These are phyloP conservation scores for Callosobruchus maculatus DNA, from an alignment of 2,888 invertebrate genomes.

Conservation along the genomic window DNA sequence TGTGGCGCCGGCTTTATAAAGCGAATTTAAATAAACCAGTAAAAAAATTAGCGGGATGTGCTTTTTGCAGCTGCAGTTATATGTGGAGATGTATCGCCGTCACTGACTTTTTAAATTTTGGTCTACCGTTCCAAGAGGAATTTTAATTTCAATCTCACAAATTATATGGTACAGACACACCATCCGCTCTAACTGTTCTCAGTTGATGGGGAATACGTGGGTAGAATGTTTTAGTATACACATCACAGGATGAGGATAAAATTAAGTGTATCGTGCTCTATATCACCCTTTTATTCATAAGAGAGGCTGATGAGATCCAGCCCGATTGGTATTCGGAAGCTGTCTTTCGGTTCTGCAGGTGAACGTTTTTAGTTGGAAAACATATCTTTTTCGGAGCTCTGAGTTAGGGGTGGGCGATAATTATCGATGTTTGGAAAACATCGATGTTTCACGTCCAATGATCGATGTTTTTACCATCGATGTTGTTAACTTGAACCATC, in stretches of 20 bases:
- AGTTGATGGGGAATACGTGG: conserved; percentile 31
- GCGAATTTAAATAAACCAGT: no score
- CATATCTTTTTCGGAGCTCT: no score
- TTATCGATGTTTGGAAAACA: no score
- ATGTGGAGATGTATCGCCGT: not conserved
- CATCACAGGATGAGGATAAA: conserved; percentile 1
- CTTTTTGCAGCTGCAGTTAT: no score
- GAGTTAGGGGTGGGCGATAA: no score
- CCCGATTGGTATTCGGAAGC: not conserved
- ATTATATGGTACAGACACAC: conserved; percentile 19
- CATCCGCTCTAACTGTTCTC: conserved; percentile 1
- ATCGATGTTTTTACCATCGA: no score
- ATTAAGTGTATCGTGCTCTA: not conserved
- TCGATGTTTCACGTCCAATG: no score
- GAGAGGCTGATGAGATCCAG: not conserved
- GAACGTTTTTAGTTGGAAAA: no score
- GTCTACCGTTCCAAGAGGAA: conserved; percentile 3
- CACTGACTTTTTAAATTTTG: not conserved
- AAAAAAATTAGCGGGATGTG: no score
- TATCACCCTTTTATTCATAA: not conserved
- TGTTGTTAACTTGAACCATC: no score
- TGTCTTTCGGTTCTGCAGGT: not conserved
- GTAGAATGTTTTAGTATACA: conserved; percentile 8
- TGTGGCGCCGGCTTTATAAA: no score
- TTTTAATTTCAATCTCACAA: conserved; percentile 21